Evolutionary conservation across 2,888 invertebrate genomes (phyloP).

Genomic region (Heliconius cydno): DNA sequence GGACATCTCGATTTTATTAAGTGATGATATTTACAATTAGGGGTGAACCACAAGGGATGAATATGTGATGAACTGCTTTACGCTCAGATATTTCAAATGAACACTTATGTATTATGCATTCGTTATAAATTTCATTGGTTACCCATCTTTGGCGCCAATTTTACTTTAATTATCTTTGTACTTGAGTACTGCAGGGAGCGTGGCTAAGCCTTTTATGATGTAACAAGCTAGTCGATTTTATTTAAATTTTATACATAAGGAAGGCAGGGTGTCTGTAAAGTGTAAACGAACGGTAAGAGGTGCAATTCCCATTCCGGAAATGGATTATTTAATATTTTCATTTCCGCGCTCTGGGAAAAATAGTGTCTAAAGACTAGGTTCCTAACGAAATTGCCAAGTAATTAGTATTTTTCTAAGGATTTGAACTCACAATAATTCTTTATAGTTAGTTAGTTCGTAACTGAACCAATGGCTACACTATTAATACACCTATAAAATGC

Average conservation of each 20-base stretch:
- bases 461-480: too few relatives aligned
- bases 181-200: not conserved
- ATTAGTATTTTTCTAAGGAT: too few relatives aligned
- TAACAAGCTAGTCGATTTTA: slow-evolving; percentile 1
- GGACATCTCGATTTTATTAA: slow-evolving; percentile 70
- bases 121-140: slow-evolving; percentile 28
- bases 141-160: slow-evolving; percentile 24
- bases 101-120: slow-evolving; percentile 32
- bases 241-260: not conserved
- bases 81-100: slow-evolving; percentile 37
- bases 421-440: too few relatives aligned
- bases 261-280: not conserved
- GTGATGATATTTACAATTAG: slow-evolving; percentile 54
- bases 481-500: too few relatives aligned
- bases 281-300: not conserved
- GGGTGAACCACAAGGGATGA: slow-evolving; percentile 54
- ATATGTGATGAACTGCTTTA: slow-evolving; percentile 53
- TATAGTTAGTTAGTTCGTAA: too few relatives aligned
- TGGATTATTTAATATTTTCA: not conserved
- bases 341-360: too few relatives aligned
- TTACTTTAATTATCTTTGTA: slow-evolving; percentile 12
- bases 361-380: too few relatives aligned
- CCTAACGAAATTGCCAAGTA: too few relatives aligned
- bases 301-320: not conserved
- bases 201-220: slow-evolving; percentile 3